phyloP scores from a whole-genome alignment of 2,797 vertebrate genomes.

The Characodon lateralis region DNA sequence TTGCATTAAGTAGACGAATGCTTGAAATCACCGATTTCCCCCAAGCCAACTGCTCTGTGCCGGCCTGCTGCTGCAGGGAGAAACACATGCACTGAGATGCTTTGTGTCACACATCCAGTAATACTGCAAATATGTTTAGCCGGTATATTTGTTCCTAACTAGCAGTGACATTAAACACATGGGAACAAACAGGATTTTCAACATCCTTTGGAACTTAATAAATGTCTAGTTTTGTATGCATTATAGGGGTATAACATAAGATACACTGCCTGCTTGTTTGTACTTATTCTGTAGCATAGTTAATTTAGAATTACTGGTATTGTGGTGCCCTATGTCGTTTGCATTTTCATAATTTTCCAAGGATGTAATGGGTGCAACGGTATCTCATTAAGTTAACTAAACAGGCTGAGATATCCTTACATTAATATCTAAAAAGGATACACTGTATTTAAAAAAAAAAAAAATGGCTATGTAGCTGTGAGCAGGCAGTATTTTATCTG shows the following conservation, averaged over 20 bases:
- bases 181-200: not conserved
- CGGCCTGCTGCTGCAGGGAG: not conserved
- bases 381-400: not conserved
- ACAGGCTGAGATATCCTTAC: not conserved
- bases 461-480: not conserved
- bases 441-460: not conserved
- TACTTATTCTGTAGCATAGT: not conserved
- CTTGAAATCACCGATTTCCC: not conserved
- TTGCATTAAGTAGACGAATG: constrained; percentile 38
- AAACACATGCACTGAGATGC: not conserved
- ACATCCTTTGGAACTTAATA: not conserved
- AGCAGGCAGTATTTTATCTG: not conserved
- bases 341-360: not conserved
- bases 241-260: not conserved
- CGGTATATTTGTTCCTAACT: not conserved
- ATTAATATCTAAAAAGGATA: not conserved
- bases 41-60: not conserved
- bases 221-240: not conserved
- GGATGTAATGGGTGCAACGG: not conserved
- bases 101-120: not conserved
- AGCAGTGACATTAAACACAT: not conserved
- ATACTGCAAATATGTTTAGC: not conserved
- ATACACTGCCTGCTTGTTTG: not conserved
- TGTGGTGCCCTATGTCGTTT: not conserved
- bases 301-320: not conserved